A percentile compares a stretch with the other conserved stretches of the same genome.
phyloP scores from a whole-genome alignment of 2,888 invertebrate genomes.

The Alloplasta piceator region DNA sequence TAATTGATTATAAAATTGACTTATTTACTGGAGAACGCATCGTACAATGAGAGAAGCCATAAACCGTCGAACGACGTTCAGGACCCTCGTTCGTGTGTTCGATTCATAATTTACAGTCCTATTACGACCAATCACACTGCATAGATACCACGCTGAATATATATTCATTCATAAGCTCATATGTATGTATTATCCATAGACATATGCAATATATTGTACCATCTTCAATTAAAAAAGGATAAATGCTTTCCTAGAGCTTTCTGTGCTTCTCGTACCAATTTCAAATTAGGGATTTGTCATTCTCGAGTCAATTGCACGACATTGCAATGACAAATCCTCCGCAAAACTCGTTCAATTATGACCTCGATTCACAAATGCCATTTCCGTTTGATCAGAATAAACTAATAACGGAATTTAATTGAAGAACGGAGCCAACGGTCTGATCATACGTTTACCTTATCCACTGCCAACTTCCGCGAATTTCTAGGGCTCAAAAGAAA shows the following conservation, averaged over 20 bases:
- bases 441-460: neutral
- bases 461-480: neutral
- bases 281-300: constrained; percentile 12
- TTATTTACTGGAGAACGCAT: neutral
- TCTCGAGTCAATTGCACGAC: constrained; percentile 39
- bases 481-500: too few relatives aligned
- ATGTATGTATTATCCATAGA: neutral
- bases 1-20: too few relatives aligned
- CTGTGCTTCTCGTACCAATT: constrained; percentile 29
- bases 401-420: too few relatives aligned
- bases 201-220: constrained; percentile 16
- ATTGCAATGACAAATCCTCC: constrained; percentile 10
- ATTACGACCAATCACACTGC: constrained; percentile 62
- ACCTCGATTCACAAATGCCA: neutral
- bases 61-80: constrained; percentile 53
- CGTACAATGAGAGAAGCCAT: constrained; percentile 32
- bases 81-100: constrained; percentile 32
- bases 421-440: neutral
- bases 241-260: constrained; percentile 2
- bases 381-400: too few relatives aligned
- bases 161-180: constrained; percentile 13
- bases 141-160: constrained; percentile 23
- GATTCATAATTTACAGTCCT: constrained; percentile 60
- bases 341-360: constrained; percentile 11
- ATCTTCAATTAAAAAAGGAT: constrained; percentile 32